Percentiles rank a stretch among this genome's conserved stretches.
Evolutionary conservation across 2,113 vertebrate species (phyloP).

Genomic region (Cyanoderma ruficeps): DNA sequence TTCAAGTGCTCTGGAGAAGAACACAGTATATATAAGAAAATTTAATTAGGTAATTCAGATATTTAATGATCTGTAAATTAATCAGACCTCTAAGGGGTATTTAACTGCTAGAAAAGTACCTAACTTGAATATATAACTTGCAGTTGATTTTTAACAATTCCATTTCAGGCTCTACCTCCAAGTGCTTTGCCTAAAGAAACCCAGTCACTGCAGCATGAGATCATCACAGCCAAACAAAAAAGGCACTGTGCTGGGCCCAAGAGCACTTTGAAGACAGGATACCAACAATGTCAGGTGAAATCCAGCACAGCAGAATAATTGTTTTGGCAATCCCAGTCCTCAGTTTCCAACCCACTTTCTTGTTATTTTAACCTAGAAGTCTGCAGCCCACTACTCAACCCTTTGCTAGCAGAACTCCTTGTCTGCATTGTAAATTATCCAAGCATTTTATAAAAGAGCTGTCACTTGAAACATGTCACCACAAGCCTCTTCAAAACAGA

Average conservation of each 20-base stretch:
- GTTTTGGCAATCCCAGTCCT: not conserved
- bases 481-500: not conserved
- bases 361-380: not conserved
- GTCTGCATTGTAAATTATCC: not conserved
- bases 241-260: not conserved
- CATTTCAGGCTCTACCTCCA: not conserved
- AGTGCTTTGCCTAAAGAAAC: not conserved
- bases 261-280: not conserved
- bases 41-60: not conserved
- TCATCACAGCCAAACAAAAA: not conserved
- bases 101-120: not conserved
- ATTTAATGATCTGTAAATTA: not conserved
- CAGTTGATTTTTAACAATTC: not conserved
- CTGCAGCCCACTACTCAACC: not conserved
- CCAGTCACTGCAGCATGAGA: not conserved
- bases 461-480: not conserved
- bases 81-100: not conserved
- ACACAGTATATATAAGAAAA: not conserved
- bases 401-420: not conserved
- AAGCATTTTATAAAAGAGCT: not conserved
- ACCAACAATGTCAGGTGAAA: not conserved
- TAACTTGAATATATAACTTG: not conserved
- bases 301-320: not conserved
- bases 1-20: not conserved
- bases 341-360: not conserved